These are phyloP conservation scores for Anastatus disparis DNA, from an alignment of 1,140 invertebrate genomes.

Conservation along the genomic window DNA sequence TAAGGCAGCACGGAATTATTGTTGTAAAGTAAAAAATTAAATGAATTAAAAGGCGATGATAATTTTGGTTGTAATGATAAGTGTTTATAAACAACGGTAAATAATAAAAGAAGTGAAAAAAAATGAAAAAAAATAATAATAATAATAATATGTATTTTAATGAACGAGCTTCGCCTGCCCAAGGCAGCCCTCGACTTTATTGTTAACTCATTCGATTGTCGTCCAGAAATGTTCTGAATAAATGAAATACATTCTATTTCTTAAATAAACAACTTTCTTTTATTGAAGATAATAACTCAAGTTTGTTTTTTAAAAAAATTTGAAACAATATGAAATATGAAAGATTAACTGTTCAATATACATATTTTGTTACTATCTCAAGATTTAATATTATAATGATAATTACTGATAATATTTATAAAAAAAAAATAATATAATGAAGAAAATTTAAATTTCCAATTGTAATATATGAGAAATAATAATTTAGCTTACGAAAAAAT, in stretches of 20 bases:
- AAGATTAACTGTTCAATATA: too few species aligned
- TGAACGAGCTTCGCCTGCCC: slow-evolving; percentile 58
- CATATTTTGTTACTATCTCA: too few species aligned
- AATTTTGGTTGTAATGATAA: slow-evolving; percentile 45
- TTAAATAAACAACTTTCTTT: too few species aligned
- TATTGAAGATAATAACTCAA: too few species aligned
- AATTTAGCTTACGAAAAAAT: slow-evolving; percentile 17
- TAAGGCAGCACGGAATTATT: slow-evolving; percentile 28
- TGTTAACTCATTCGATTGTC: slow-evolving; percentile 52
- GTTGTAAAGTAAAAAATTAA: slow-evolving; percentile 33
- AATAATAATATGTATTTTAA: slow-evolving; percentile 59
- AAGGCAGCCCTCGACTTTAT: slow-evolving; percentile 54
- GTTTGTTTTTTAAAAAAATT: too few species aligned
- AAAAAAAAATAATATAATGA: neutral
- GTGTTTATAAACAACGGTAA: slow-evolving; percentile 40
- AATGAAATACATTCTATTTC: neutral
- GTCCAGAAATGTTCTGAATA: slow-evolving; percentile 34
- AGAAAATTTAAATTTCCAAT: slow-evolving; percentile 3
- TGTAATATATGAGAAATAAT: slow-evolving; percentile 1
- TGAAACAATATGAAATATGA: too few species aligned
- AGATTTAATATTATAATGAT: too few species aligned
- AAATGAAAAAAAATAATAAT: neutral
- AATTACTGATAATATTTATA: neutral
- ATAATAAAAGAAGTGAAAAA: neutral
- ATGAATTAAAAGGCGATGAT: slow-evolving; percentile 11